Evolutionary conservation across 2,797 vertebrate genomes (phyloP).

Genomic region (Novumbra hubbsi): DNA sequence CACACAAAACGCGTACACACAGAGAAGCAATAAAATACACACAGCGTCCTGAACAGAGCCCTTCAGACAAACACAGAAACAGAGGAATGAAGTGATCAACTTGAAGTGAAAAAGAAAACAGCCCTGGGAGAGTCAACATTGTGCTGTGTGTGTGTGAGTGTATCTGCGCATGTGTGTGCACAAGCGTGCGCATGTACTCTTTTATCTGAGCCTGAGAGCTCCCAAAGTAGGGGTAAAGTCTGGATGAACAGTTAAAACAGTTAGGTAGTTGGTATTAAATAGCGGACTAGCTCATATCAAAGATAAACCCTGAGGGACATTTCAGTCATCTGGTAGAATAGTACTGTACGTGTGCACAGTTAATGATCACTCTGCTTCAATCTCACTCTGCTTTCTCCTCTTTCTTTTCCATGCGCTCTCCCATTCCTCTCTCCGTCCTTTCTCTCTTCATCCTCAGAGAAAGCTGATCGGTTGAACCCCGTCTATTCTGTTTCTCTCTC

Average conservation of each 20-base stretch:
- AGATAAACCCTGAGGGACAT: constrained; percentile 51
- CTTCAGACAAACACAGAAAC: constrained; percentile 3
- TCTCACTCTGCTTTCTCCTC: not conserved
- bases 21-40: not conserved
- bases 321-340: constrained; percentile 28
- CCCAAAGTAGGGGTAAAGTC: constrained; percentile 21
- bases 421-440: not conserved
- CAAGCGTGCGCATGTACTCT: constrained; percentile 33
- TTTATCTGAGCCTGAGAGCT: constrained; percentile 59
- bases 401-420: not conserved
- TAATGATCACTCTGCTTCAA: not conserved
- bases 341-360: constrained; percentile 3
- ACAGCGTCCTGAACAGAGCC: not conserved
- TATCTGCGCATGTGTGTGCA: too few relatives aligned
- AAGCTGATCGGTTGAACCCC: not conserved
- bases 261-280: not conserved
- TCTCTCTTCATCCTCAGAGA: not conserved
- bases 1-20: not conserved
- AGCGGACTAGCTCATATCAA: constrained; percentile 36
- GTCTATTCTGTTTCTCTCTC: constrained; percentile 7
- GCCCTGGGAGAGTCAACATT: constrained; percentile 33
- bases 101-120: not conserved
- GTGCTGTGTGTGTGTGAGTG: not conserved
- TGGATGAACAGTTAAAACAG: not conserved
- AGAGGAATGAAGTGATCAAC: not conserved